These are phyloP conservation scores for Enteromius fasciolatus DNA, from an alignment of 2,797 vertebrate species.

Conservation along the genomic window DNA sequence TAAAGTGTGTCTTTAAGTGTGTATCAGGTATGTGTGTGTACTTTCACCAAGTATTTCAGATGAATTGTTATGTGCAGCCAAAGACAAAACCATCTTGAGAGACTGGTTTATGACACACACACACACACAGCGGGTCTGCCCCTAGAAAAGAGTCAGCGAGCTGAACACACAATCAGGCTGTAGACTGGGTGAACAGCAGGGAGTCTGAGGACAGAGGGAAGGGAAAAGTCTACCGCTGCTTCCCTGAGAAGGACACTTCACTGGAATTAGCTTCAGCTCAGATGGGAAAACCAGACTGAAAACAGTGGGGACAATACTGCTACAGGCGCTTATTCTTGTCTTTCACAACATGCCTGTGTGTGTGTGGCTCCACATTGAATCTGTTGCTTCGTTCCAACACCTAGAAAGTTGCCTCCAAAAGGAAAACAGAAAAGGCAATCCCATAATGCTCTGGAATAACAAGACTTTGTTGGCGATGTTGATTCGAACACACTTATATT, in stretches of 20 bases:
- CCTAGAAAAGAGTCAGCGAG: constrained; percentile 7
- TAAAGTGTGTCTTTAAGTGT: neutral
- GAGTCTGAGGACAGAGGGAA: constrained; percentile 29
- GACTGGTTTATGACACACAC: constrained; percentile 42
- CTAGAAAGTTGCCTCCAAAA: neutral
- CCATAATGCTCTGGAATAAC: neutral
- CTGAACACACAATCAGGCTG: constrained; percentile 39
- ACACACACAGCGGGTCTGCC: constrained; percentile 33
- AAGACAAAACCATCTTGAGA: constrained; percentile 55
- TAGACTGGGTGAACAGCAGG: constrained; percentile 35
- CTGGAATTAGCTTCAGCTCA: constrained; percentile 33
- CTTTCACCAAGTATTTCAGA: constrained; percentile 42
- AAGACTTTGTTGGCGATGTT: neutral
- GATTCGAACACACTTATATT: neutral
- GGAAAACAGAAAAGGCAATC: neutral
- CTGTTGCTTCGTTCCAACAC: neutral
- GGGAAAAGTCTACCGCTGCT: constrained; percentile 25
- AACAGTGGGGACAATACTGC: constrained; percentile 17
- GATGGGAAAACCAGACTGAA: constrained; percentile 26
- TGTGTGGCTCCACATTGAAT: neutral
- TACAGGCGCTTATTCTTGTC: constrained; percentile 10
- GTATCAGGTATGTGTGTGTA: neutral
- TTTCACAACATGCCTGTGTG: neutral
- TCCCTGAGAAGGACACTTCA: constrained; percentile 39
- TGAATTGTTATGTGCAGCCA: constrained; percentile 46